Evolutionary conservation across 2,888 invertebrate genomes (phyloP).

Genomic region (Cancer borealis): DNA sequence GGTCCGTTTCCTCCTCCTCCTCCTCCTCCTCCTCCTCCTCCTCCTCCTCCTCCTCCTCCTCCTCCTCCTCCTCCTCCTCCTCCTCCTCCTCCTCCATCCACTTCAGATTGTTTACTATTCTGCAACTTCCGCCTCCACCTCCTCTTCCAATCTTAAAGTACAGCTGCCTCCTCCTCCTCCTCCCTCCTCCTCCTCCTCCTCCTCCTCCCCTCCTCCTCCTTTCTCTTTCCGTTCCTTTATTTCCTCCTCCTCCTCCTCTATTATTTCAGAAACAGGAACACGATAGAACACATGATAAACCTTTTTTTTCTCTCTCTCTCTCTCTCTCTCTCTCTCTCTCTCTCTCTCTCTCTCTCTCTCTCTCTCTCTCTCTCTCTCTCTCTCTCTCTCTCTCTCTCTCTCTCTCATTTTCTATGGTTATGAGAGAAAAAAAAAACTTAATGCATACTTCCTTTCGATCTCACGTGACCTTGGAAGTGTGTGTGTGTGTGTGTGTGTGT

Average conservation of each 20-base stretch:
- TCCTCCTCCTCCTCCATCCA: background rate
- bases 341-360: background rate
- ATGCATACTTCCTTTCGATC: too few relatives aligned
- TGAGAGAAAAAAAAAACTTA: too few relatives aligned
- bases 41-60: background rate
- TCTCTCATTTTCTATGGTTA: too few relatives aligned
- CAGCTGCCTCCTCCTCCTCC: background rate
- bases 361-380: too few relatives aligned
- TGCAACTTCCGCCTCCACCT: background rate
- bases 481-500: too few relatives aligned
- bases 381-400: too few relatives aligned
- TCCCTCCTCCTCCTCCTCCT: background rate
- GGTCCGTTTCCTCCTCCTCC: background rate
- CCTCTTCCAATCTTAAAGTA: background rate
- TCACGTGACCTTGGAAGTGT: too few relatives aligned
- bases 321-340: background rate
- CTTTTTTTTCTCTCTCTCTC: background rate
- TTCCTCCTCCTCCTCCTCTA: background rate
- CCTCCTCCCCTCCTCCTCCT: background rate
- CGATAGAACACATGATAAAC: background rate
- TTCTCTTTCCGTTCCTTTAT: background rate
- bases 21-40: background rate
- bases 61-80: background rate
- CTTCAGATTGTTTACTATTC: background rate
- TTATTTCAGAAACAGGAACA: background rate